Conservation (phyloP, 1,140 invertebrate genomes). For the Portunus trituberculatus region DNA sequence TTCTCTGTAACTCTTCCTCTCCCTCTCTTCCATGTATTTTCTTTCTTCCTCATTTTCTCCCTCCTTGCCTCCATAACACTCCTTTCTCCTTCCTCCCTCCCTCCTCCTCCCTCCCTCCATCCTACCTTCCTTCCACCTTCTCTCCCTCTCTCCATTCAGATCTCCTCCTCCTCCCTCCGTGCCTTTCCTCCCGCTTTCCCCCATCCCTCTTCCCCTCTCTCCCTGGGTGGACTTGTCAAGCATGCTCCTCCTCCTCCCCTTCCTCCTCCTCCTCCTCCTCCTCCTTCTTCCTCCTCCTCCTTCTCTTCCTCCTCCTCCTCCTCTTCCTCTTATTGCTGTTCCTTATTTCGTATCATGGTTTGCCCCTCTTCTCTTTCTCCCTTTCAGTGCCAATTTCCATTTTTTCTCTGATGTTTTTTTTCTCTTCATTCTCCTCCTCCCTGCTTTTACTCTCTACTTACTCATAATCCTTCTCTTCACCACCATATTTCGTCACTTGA, state of each 20-base stretch:
- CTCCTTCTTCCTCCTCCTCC: background rate
- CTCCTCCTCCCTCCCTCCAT: background rate
- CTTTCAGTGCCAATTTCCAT: background rate
- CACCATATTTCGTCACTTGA: background rate
- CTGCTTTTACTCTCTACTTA: background rate
- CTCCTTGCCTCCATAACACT: no score
- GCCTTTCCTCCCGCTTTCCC: slow-evolving; percentile 47
- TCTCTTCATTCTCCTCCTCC: background rate
- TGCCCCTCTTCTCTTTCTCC: background rate
- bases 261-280: background rate
- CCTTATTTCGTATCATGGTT: background rate
- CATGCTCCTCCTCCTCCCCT: background rate
- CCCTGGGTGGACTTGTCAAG: slow-evolving; percentile 45
- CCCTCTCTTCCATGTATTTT: background rate
- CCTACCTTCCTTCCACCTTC: background rate
- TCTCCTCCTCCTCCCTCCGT: slow-evolving; percentile 27
- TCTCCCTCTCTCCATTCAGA: background rate
- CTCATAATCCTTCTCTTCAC: background rate
- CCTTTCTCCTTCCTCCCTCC: background rate
- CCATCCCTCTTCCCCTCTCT: slow-evolving; percentile 37
- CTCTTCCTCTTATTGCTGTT: background rate
- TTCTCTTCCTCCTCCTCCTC: background rate
- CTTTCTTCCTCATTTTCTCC: no score
- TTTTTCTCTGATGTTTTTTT: background rate
- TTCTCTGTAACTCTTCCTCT: background rate